A percentile compares a stretch with the other conserved stretches of the same genome.
Conservation (phyloP, 2,888 invertebrate species). For the Troides helena region DNA sequence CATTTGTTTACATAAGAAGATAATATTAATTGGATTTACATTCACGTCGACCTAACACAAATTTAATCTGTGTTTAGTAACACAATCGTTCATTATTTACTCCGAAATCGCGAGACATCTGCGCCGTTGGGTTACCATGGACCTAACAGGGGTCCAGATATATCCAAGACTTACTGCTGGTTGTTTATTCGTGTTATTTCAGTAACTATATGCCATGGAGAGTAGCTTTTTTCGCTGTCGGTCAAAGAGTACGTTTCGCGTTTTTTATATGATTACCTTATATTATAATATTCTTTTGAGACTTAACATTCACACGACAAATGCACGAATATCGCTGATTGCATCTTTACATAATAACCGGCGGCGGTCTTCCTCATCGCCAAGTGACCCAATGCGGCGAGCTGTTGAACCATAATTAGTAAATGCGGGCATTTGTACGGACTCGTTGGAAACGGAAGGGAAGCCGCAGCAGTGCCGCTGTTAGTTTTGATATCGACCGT, state of each 20-base stretch:
- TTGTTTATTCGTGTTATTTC: too few relatives aligned
- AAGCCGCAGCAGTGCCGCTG: conserved; percentile 49
- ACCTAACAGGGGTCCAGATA: too few relatives aligned
- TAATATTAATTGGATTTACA: conserved; percentile 24
- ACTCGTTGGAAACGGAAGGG: conserved; percentile 54
- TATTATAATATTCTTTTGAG: neutral
- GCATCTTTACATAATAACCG: conserved; percentile 3
- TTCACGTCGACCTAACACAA: conserved; percentile 12
- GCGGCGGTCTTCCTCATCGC: conserved; percentile 35
- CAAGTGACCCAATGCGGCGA: conserved; percentile 45
- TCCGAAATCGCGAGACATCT: conserved; percentile 8
- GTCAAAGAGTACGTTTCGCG: too few relatives aligned
- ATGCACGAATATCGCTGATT: too few relatives aligned
- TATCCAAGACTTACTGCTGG: too few relatives aligned
- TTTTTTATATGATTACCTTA: too few relatives aligned
- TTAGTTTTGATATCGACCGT: conserved; percentile 60
- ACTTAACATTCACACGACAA: neutral
- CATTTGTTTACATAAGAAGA: conserved; percentile 20
- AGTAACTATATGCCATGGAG: too few relatives aligned
- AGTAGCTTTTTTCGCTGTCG: too few relatives aligned
- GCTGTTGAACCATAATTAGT: conserved; percentile 51
- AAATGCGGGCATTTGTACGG: conserved; percentile 56
- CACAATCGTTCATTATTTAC: neutral
- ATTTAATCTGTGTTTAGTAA: conserved; percentile 16
- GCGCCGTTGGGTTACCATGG: too few relatives aligned